A percentile compares a stretch with the other conserved stretches of the same genome.
Evolutionary conservation across 2,113 vertebrate genomes (phyloP).

Genomic region (Mormyrus lacerda): DNA sequence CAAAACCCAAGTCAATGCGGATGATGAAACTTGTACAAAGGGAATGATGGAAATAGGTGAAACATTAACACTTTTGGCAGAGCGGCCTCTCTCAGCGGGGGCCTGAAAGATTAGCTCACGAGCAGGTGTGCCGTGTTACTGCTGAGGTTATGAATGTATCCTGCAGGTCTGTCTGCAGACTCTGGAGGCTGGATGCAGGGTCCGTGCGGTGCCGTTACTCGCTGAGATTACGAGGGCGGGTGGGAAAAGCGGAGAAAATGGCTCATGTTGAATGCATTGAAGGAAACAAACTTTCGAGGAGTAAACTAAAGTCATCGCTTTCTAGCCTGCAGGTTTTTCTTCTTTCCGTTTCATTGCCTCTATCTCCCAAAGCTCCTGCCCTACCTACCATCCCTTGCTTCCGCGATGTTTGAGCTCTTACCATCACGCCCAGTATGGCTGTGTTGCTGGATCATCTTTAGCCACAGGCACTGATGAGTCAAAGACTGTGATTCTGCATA

Average conservation of each 20-base stretch:
- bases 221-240: neutral
- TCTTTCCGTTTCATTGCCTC: neutral
- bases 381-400: neutral
- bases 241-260: neutral
- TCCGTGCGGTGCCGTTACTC: neutral
- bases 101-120: conserved; percentile 4
- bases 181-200: neutral
- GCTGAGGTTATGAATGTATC: neutral
- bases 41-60: neutral
- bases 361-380: neutral
- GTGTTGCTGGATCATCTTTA: neutral
- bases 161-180: neutral
- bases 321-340: neutral
- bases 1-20: neutral
- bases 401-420: neutral
- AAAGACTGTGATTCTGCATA: neutral
- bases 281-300: neutral
- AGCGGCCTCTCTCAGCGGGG: neutral
- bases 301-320: neutral
- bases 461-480: neutral
- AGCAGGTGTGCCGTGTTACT: conserved; percentile 10
- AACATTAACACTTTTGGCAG: conserved; percentile 2
- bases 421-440: neutral
- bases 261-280: neutral
- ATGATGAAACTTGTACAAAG: neutral